A percentile compares a stretch with the other conserved stretches of the same genome.
Conservation (phyloP, 1,140 invertebrate species). For the Drosophila rufa region DNA sequence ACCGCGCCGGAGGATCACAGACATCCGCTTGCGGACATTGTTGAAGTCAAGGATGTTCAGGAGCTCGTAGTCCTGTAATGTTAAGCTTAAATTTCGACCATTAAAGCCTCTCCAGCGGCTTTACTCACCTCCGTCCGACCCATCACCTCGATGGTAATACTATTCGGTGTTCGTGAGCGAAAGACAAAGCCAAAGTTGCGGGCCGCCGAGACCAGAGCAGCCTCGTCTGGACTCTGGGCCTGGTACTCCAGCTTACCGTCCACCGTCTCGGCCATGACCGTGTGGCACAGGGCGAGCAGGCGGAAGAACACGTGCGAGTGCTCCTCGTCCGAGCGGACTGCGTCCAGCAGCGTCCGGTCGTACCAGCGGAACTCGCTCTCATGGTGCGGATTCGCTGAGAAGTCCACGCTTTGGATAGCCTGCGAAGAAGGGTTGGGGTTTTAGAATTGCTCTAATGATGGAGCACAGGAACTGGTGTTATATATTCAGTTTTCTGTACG, state of each 20-base stretch:
- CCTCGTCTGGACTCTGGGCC: slow-evolving; percentile 99
- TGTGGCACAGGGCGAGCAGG: slow-evolving; percentile 96
- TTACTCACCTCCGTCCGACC: slow-evolving; percentile 90
- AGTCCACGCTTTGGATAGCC: slow-evolving; percentile 93
- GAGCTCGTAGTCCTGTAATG: slow-evolving; percentile 91
- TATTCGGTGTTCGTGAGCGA: slow-evolving; percentile 95
- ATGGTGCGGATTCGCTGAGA: slow-evolving; percentile 96
- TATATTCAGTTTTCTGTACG: slow-evolving; percentile 3
- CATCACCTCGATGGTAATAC: slow-evolving; percentile 96
- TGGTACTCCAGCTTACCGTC: slow-evolving; percentile 88
- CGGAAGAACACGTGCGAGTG: slow-evolving; percentile 95
- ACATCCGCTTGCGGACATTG: slow-evolving; percentile 99
- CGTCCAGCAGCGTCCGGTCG: slow-evolving; percentile 94
- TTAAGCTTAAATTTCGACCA: fast-evolving
- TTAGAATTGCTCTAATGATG: not conserved
- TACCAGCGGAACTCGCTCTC: slow-evolving; percentile 98
- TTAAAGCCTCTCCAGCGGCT: not conserved
- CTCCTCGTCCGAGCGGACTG: slow-evolving; percentile 90
- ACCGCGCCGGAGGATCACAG: slow-evolving; percentile 96
- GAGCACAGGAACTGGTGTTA: not conserved
- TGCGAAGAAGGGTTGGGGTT: slow-evolving; percentile 74
- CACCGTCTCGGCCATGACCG: slow-evolving; percentile 98
- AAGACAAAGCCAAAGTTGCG: slow-evolving; percentile 99
- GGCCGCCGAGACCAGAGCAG: slow-evolving; percentile 97
- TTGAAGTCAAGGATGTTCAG: slow-evolving; percentile 99